Evolutionary conservation across 1,140 invertebrate genomes (phyloP).

Genomic region (Lepidurus couesii): DNA sequence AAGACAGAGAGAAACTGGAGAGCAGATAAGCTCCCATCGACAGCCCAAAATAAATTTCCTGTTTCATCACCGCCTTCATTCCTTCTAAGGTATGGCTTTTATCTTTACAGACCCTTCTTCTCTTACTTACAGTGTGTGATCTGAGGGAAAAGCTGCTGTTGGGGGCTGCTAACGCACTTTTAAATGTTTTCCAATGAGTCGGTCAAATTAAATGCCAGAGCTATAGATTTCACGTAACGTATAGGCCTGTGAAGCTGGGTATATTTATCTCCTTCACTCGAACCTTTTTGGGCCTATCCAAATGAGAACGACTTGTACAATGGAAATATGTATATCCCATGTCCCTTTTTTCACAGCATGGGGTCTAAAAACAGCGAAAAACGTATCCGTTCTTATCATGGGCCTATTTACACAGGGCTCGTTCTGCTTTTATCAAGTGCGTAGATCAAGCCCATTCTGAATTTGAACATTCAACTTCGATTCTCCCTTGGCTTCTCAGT

Average conservation of each 20-base stretch:
- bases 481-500: background rate
- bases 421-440: background rate
- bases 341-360: background rate
- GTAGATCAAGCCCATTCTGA: background rate
- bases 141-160: background rate
- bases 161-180: background rate
- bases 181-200: conserved; percentile 15
- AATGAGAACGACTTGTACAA: background rate
- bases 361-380: background rate
- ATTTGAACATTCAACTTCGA: background rate
- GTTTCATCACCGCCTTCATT: background rate
- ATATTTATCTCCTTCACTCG: background rate
- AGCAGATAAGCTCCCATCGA: conserved; percentile 14
- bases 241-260: background rate
- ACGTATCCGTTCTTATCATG: background rate
- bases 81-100: background rate
- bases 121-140: background rate
- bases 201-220: background rate
- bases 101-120: background rate
- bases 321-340: background rate
- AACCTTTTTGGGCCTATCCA: background rate
- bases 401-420: conserved; percentile 1
- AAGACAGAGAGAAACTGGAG: conserved; percentile 8
- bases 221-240: background rate
- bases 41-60: conserved; percentile 15